Percentiles rank a stretch among this genome's conserved stretches.
phyloP scores from a whole-genome alignment of 2,888 invertebrate species.

The Timandra comae region DNA sequence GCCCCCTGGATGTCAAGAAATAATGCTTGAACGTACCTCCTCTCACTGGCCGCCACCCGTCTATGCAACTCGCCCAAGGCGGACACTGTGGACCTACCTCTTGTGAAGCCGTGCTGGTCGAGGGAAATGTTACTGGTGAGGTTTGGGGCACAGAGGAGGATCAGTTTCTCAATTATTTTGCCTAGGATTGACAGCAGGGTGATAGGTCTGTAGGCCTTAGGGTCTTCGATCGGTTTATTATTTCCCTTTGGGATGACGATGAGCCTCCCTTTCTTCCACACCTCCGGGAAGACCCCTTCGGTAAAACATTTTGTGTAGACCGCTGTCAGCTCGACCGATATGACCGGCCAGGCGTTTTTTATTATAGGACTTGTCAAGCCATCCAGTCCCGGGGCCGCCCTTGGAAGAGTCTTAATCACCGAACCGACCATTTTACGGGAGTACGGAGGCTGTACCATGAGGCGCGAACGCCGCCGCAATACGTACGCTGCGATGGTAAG shows the following conservation, averaged over 20 bases:
- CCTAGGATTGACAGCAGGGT: background rate
- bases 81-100: background rate
- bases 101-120: background rate
- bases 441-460: too few relatives aligned
- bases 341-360: conserved; percentile 15
- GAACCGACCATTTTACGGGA: too few relatives aligned
- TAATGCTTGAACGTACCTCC: background rate
- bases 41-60: background rate
- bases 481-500: too few relatives aligned
- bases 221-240: conserved; percentile 17
- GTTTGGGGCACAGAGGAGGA: conserved; percentile 18
- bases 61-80: background rate
- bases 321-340: conserved; percentile 8
- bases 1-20: conserved; percentile 1
- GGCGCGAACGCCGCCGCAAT: too few relatives aligned
- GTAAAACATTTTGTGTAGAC: conserved; percentile 16
- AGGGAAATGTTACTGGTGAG: background rate
- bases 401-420: conserved; percentile 19
- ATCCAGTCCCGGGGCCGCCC: conserved; percentile 29
- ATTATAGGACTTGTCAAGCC: conserved; percentile 22
- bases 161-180: conserved; percentile 20
- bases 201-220: conserved; percentile 12
- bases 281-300: conserved; percentile 22
- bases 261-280: conserved; percentile 24
- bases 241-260: conserved; percentile 26